These are phyloP conservation scores for Orthosia gothica DNA, from an alignment of 2,888 invertebrate genomes.

Conservation along the genomic window DNA sequence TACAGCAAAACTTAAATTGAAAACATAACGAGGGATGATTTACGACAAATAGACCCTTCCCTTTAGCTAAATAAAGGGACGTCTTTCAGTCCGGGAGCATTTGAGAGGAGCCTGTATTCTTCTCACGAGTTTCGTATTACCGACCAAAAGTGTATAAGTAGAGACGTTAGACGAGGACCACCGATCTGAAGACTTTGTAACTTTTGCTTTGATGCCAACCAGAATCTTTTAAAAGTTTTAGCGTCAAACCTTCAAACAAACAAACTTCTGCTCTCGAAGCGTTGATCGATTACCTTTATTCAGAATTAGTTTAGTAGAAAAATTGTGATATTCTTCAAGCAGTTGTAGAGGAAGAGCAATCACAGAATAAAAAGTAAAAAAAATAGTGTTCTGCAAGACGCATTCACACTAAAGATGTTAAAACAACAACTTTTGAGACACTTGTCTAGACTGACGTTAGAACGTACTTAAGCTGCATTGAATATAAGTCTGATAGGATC, in stretches of 20 bases:
- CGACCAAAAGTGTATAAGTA: constrained; percentile 73
- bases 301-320: constrained; percentile 68
- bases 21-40: constrained; percentile 67
- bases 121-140: constrained; percentile 81
- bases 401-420: constrained; percentile 24
- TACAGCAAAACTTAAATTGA: constrained; percentile 53
- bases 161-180: constrained; percentile 64
- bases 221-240: constrained; percentile 73
- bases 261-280: constrained; percentile 66
- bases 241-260: constrained; percentile 69
- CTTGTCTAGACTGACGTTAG: constrained; percentile 50
- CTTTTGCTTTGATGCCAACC: constrained; percentile 74
- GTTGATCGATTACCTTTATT: constrained; percentile 76
- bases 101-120: constrained; percentile 74
- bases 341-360: constrained; percentile 25
- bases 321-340: constrained; percentile 47
- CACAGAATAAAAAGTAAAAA: constrained; percentile 12
- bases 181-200: constrained; percentile 70
- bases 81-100: constrained; percentile 69
- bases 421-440: constrained; percentile 38
- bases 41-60: constrained; percentile 60
- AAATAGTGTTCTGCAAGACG: constrained; percentile 18
- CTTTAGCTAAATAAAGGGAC: constrained; percentile 66
- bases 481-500: constrained; percentile 19
- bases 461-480: constrained; percentile 8